phyloP scores from a whole-genome alignment of 2,797 vertebrate genomes.

The Glossophaga mutica region DNA sequence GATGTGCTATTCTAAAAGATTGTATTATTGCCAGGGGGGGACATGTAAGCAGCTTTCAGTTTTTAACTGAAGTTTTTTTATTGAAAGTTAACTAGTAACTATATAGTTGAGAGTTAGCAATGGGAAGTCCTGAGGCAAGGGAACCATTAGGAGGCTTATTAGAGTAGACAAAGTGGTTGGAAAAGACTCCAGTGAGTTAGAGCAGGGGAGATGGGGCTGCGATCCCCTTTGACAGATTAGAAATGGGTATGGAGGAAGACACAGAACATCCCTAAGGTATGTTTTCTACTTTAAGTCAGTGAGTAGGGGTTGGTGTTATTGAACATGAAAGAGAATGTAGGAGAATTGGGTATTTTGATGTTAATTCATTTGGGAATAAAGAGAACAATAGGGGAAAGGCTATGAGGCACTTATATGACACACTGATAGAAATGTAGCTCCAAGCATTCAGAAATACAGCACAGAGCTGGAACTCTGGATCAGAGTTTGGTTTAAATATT shows the following conservation, averaged over 20 bases:
- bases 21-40: not conserved
- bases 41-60: not conserved
- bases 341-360: not conserved
- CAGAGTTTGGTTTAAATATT: conserved; percentile 14
- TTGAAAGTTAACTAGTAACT: not conserved
- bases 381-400: not conserved
- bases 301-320: not conserved
- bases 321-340: not conserved
- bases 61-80: not conserved
- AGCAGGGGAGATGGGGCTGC: not conserved
- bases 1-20: not conserved
- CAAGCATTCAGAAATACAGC: not conserved
- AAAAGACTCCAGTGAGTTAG: not conserved
- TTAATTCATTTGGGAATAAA: not conserved
- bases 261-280: not conserved
- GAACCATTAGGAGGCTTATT: not conserved
- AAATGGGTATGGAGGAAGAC: not conserved
- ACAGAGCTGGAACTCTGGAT: not conserved
- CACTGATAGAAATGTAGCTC: not conserved
- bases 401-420: not conserved
- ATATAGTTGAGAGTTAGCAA: not conserved
- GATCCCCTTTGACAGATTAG: not conserved
- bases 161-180: not conserved
- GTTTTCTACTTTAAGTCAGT: not conserved
- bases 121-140: not conserved